Base-by-base conservation (phyloP, 2,888 invertebrate genomes). In the Malthinus flaveolus region DNA sequence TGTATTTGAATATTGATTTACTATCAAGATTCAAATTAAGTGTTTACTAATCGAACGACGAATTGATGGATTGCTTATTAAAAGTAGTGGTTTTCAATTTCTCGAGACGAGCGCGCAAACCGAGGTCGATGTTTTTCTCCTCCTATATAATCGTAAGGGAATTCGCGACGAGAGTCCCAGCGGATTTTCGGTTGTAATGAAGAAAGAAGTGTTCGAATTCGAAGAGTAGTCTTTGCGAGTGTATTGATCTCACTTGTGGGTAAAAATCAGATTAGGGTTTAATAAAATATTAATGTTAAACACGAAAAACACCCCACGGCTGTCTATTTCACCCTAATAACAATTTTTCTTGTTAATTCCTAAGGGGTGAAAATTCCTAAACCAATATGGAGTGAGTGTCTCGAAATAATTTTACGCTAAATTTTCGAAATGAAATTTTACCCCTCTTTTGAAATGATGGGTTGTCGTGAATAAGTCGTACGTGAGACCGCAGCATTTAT, bases 221-320 rank as follows among this genome's bases (percentile, higher is more conserved):
- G n/a, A n/a, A n/a, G n/a, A n/a, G n/a, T n/a, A n/a, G 23, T 23
- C 23, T 23, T 23, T 23, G 23, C 5, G 5, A 23, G 23, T 23
- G 23, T 23, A 23, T 23, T 23, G 23, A 23, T 23, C 23, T 23
- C 5, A 23, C 5, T n/a, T 13, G 23, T 33, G n/a, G 23, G n/a
- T 32, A 32, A 44, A 44, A 51, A 51, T 51, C 42, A 42, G 31
- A 51, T 51, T 39, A 51, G 10, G 23, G 3, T 51, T 51, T 51
- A 39, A 51, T 51, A 51, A 51, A 51, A 51, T 51, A 51, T 51
- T 51, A 42, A 51, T 51, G 42, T 33, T 32, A 42, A 42, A 33
- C 44, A 51, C 44, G 33, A 44, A 13, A 47, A 32, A 34, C 50
- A n/a, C 50, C 49, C 49, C 32, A 13, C 9, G 1, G 44, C 42